Percentiles rank a stretch among this genome's conserved stretches.
These are phyloP conservation scores for Carollia perspicillata DNA, from an alignment of 2,113 vertebrate species.

Conservation along the genomic window DNA sequence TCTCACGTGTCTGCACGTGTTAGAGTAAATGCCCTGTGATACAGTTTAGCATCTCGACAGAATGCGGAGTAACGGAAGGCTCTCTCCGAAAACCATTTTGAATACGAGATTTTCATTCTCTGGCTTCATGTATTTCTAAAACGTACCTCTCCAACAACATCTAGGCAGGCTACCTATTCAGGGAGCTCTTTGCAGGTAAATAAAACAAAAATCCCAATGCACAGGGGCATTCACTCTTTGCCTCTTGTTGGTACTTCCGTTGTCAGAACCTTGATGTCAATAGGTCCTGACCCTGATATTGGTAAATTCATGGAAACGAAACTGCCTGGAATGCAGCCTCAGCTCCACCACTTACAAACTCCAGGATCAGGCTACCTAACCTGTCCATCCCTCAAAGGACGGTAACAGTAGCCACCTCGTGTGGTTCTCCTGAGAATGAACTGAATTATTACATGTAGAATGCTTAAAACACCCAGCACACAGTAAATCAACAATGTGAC, in stretches of 20 bases:
- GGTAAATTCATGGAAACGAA: background rate
- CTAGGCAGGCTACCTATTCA: background rate
- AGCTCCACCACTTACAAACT: background rate
- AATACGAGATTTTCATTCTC: background rate
- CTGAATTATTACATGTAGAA: slow-evolving; percentile 7
- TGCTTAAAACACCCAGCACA: background rate
- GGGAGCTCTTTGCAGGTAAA: background rate
- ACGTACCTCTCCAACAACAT: background rate
- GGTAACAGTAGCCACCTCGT: background rate
- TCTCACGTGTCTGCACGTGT: background rate
- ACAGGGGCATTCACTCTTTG: background rate
- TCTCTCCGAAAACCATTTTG: slow-evolving; percentile 44
- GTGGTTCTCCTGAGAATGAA: background rate
- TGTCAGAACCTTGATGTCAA: background rate
- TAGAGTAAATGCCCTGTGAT: background rate
- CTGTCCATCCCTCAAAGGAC: background rate
- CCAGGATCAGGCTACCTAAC: background rate
- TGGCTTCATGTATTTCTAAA: background rate
- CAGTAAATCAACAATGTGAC: background rate
- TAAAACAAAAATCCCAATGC: background rate
- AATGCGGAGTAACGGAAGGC: background rate
- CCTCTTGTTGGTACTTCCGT: background rate
- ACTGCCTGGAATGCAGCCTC: background rate
- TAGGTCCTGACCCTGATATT: background rate
- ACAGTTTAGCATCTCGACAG: background rate